Evolutionary conservation across 2,113 vertebrate genomes (phyloP).

Genomic region (Vidua chalybeata): DNA sequence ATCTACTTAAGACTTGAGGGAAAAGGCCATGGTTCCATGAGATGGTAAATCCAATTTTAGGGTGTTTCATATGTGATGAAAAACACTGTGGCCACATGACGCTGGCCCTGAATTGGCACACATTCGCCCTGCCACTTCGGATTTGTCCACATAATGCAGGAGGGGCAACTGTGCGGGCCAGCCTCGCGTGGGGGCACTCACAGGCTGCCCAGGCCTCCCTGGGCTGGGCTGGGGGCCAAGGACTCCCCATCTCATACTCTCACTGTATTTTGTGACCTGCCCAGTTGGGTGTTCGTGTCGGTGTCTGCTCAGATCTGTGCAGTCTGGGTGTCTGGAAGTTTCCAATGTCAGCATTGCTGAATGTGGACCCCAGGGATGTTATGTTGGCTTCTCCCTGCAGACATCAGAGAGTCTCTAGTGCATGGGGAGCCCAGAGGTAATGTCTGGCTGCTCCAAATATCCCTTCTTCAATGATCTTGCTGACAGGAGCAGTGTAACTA

Average conservation of each 20-base stretch:
- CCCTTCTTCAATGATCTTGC: not conserved
- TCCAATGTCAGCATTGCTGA: not conserved
- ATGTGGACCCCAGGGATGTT: not conserved
- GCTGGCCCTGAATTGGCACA: slow-evolving; percentile 31
- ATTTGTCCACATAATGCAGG: slow-evolving; percentile 25
- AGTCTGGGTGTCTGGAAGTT: not conserved
- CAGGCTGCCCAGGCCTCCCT: not conserved
- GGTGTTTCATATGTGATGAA: slow-evolving; percentile 37
- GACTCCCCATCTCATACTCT: accelerated
- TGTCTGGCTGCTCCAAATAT: not conserved
- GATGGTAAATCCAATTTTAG: slow-evolving; percentile 59
- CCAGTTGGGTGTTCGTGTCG: accelerated
- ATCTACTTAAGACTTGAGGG: slow-evolving; percentile 46
- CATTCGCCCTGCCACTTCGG: not conserved
- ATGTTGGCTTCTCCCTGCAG: not conserved
- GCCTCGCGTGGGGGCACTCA: accelerated
- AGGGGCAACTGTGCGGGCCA: not conserved
- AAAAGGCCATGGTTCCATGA: slow-evolving; percentile 34
- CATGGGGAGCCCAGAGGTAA: not conserved
- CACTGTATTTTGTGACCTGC: not conserved
- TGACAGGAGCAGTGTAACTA: not conserved
- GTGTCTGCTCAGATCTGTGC: not conserved
- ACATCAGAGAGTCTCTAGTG: not conserved
- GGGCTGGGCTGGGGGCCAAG: not conserved
- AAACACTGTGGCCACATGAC: not conserved